These are phyloP conservation scores for Coracopsis vasa DNA, from an alignment of 2,113 vertebrate species.

Conservation along the genomic window DNA sequence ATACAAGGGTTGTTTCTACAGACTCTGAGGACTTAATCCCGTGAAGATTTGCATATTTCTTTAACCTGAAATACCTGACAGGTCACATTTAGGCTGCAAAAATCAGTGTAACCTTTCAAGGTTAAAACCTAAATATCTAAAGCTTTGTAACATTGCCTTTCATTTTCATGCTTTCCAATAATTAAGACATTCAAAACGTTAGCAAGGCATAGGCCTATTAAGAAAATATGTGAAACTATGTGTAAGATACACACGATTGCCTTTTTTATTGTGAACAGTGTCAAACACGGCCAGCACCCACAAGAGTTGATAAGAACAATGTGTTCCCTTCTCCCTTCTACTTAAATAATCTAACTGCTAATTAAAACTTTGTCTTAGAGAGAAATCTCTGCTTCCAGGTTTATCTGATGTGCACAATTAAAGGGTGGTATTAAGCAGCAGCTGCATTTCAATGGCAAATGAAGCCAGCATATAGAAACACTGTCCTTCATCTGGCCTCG, in stretches of 20 bases:
- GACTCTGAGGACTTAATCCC: neutral
- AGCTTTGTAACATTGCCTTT: neutral
- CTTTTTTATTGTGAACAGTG: neutral
- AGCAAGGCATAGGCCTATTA: neutral
- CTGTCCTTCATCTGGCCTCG: neutral
- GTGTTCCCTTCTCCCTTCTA: neutral
- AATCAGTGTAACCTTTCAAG: neutral
- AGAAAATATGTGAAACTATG: neutral
- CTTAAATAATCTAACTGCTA: constrained; percentile 25
- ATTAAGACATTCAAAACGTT: neutral
- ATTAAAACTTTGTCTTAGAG: constrained; percentile 39
- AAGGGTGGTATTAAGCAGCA: neutral
- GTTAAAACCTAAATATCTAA: constrained; percentile 1
- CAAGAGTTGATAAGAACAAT: neutral
- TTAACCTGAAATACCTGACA: neutral
- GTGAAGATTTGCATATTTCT: neutral
- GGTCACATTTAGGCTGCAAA: neutral
- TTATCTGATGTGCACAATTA: constrained; percentile 7
- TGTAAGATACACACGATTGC: neutral
- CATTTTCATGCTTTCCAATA: neutral
- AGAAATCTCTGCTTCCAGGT: neutral
- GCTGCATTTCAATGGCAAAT: neutral
- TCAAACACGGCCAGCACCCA: neutral
- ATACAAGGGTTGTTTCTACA: neutral
- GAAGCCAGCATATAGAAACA: neutral